These are phyloP conservation scores for Andrena chrysosceles DNA, from an alignment of 2,888 invertebrate genomes.

Conservation along the genomic window DNA sequence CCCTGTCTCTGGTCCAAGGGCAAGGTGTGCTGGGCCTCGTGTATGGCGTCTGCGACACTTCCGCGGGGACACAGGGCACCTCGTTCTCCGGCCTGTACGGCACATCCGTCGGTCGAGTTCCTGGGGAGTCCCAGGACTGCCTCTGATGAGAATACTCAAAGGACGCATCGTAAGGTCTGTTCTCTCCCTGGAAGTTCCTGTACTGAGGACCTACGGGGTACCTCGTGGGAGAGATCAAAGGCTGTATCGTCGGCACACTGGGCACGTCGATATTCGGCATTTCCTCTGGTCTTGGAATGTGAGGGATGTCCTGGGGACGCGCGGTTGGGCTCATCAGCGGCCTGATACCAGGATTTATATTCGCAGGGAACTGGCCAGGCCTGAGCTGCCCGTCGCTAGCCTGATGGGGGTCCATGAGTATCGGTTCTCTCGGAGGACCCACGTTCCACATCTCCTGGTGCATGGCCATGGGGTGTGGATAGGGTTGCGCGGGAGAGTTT, in stretches of 20 bases:
- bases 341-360: constrained; percentile 52
- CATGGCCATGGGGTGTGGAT: constrained; percentile 56
- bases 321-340: constrained; percentile 62
- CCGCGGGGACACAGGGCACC: constrained; percentile 39
- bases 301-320: constrained; percentile 61
- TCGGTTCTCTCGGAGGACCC: constrained; percentile 16
- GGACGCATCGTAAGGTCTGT: constrained; percentile 47
- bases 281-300: constrained; percentile 46
- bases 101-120: constrained; percentile 28
- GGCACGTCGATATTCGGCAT: constrained; percentile 30
- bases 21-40: constrained; percentile 62
- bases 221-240: constrained; percentile 61
- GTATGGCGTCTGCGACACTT: constrained; percentile 35
- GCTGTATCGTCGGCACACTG: constrained; percentile 40
- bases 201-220: constrained; percentile 59
- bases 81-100: constrained; percentile 59
- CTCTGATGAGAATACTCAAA: constrained; percentile 72
- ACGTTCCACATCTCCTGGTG: constrained; percentile 73
- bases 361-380: constrained; percentile 52
- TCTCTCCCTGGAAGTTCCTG: constrained; percentile 50
- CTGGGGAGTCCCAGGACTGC: constrained; percentile 65
- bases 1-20: constrained; percentile 59
- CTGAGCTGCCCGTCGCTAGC: constrained; percentile 59
- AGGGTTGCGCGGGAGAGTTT: constrained; percentile 53
- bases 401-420: constrained; percentile 63